These are phyloP conservation scores for Drosophila meridiana DNA, from an alignment of 2,888 invertebrate species.

Conservation along the genomic window DNA sequence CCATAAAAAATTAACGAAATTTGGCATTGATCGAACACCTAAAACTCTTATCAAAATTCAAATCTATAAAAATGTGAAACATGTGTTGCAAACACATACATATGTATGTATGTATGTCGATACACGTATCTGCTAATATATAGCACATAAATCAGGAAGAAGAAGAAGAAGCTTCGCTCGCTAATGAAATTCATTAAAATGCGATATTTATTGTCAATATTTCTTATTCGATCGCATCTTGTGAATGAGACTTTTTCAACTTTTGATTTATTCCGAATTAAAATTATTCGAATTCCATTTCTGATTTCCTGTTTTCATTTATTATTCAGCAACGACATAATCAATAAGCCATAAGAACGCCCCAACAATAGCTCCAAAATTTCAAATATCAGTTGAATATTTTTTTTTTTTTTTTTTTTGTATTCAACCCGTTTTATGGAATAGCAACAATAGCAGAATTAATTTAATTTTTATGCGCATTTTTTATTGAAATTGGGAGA, in stretches of 20 bases:
- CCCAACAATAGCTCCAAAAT: slow-evolving; percentile 32
- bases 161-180: slow-evolving; percentile 23
- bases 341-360: slow-evolving; percentile 39
- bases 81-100: slow-evolving; percentile 50
- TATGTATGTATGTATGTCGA: not conserved
- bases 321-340: slow-evolving; percentile 43
- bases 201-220: slow-evolving; percentile 43
- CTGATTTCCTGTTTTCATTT: slow-evolving; percentile 39
- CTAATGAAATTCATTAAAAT: slow-evolving; percentile 73
- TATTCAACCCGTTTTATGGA: slow-evolving; percentile 39
- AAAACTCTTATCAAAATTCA: slow-evolving; percentile 56
- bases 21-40: slow-evolving; percentile 52
- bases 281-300: slow-evolving; percentile 11
- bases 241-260: slow-evolving; percentile 30
- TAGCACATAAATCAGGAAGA: slow-evolving; percentile 66
- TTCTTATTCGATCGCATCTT: slow-evolving; percentile 34
- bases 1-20: slow-evolving; percentile 36
- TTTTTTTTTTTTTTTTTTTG: not conserved
- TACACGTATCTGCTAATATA: slow-evolving; percentile 49
- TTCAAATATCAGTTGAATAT: slow-evolving; percentile 16
- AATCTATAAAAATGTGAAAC: slow-evolving; percentile 72
- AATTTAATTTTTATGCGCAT: slow-evolving; percentile 73
- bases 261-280: slow-evolving; percentile 58
- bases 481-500: slow-evolving; percentile 38
- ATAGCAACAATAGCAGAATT: slow-evolving; percentile 55